Conservation (phyloP, 2,113 vertebrate genomes). For the Cricetomys ansorgei region DNA sequence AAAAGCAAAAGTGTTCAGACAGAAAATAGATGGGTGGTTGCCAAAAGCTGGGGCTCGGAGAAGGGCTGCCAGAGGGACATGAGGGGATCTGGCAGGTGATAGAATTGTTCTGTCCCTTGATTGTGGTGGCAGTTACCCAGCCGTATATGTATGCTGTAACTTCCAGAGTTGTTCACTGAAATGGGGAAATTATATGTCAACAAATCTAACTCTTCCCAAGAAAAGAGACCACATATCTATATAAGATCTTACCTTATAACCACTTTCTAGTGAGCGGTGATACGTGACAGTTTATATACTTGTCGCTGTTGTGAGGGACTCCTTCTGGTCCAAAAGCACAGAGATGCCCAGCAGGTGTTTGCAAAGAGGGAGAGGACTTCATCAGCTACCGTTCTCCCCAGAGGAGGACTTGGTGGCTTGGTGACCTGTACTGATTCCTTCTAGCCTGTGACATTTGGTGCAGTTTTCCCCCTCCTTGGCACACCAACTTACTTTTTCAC, state of each 20-base stretch:
- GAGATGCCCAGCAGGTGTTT: rapidly evolving
- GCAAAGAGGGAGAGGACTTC: no score
- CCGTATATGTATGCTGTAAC: neutral
- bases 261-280: neutral
- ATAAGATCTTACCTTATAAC: neutral
- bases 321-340: neutral
- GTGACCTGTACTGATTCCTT: neutral
- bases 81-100: neutral
- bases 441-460: neutral
- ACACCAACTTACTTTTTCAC: neutral
- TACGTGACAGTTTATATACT: rapidly evolving
- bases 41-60: neutral
- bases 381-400: neutral
- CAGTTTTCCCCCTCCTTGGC: neutral
- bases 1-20: neutral
- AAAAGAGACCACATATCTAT: neutral
- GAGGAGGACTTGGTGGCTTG: neutral
- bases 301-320: rapidly evolving
- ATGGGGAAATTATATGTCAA: neutral
- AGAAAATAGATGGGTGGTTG: neutral
- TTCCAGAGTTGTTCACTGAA: neutral
- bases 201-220: neutral
- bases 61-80: neutral
- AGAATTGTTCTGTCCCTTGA: neutral
- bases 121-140: neutral